Conservation (phyloP, 2,113 vertebrate genomes). For the Pygoscelis antarcticus region DNA sequence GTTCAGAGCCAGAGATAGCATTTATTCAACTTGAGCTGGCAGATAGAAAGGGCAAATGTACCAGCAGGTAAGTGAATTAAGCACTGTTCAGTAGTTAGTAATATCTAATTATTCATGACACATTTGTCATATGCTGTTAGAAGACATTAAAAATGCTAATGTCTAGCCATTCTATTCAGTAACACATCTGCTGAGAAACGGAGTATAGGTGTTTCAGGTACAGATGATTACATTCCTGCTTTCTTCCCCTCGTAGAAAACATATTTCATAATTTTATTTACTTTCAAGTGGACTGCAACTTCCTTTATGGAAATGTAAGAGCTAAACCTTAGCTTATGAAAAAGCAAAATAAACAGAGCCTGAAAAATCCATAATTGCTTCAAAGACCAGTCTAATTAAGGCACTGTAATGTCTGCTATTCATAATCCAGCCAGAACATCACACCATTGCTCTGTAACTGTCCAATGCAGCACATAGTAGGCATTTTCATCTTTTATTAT, state of each 20-base stretch:
- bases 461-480: not conserved
- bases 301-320: not conserved
- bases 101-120: conserved; percentile 58
- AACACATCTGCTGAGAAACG: not conserved
- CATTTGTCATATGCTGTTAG: conserved; percentile 29
- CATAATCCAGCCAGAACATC: not conserved
- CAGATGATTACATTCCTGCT: not conserved
- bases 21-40: conserved; percentile 52
- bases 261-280: not conserved
- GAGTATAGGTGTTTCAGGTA: not conserved
- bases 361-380: not conserved
- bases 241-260: not conserved
- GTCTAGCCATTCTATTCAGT: not conserved
- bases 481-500: not conserved
- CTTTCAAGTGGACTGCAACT: not conserved
- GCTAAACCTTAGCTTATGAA: not conserved
- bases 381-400: not conserved
- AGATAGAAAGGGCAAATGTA: conserved; percentile 52
- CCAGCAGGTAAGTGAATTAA: conserved; percentile 41
- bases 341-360: not conserved
- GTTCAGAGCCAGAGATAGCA: conserved; percentile 6
- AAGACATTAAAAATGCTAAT: conserved; percentile 44
- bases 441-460: not conserved
- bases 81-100: conserved; percentile 48
- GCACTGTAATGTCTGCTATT: not conserved